A percentile compares a stretch with the other conserved stretches of the same genome.
Evolutionary conservation across 2,113 vertebrate species (phyloP).

Genomic region (Hyperopisus bebe): DNA sequence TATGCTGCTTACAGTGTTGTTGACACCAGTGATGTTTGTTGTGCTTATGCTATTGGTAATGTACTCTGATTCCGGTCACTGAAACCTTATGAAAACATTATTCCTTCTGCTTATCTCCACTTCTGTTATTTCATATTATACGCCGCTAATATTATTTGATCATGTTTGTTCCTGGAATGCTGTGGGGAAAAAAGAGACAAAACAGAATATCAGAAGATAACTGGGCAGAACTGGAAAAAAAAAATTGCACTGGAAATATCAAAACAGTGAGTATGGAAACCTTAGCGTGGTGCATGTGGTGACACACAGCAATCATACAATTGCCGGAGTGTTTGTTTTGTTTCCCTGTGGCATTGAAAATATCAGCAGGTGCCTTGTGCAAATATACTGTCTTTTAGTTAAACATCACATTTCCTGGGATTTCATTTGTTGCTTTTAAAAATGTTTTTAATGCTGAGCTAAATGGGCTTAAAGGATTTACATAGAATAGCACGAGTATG

Average conservation of each 20-base stretch:
- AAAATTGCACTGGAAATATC: not conserved
- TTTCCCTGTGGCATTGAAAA: not conserved
- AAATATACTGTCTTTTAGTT: not conserved
- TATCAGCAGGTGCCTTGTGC: not conserved
- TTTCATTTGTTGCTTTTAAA: not conserved
- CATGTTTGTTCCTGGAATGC: not conserved
- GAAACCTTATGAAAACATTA: not conserved
- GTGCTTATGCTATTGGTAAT: not conserved
- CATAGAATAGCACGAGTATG: not conserved
- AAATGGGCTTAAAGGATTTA: not conserved
- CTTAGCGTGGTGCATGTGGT: not conserved
- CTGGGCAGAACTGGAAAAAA: not conserved
- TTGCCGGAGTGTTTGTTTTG: not conserved
- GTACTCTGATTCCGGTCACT: not conserved
- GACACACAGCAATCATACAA: not conserved
- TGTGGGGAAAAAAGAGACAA: not conserved
- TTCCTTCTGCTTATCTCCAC: not conserved
- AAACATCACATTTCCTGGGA: not conserved
- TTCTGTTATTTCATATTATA: conserved; percentile 1
- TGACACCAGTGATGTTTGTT: not conserved
- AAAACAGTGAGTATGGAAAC: not conserved
- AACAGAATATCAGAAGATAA: not conserved
- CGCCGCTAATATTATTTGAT: not conserved
- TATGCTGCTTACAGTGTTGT: not conserved
- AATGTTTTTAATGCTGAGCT: not conserved